A percentile compares a stretch with the other conserved stretches of the same genome.
These are phyloP conservation scores for Maniola jurtina DNA, from an alignment of 1,140 invertebrate genomes.

Conservation along the genomic window DNA sequence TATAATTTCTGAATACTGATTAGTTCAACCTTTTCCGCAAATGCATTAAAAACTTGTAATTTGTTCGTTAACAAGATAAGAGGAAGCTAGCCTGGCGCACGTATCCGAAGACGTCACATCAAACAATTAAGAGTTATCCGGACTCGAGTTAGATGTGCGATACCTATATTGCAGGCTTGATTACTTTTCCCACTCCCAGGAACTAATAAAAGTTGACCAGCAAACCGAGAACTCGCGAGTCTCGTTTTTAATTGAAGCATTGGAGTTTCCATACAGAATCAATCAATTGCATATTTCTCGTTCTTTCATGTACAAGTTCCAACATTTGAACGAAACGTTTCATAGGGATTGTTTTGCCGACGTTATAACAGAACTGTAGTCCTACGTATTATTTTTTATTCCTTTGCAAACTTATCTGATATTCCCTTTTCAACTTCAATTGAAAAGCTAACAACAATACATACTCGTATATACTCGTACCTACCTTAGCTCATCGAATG, in stretches of 20 bases:
- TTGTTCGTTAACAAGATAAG: conserved; percentile 43
- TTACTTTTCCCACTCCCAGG: conserved; percentile 64
- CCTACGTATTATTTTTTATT: conserved; percentile 4
- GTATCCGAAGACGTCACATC: conserved; percentile 50
- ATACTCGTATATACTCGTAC: too few relatives aligned
- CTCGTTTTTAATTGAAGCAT: conserved; percentile 70
- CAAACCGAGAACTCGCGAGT: conserved; percentile 53
- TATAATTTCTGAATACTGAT: conserved; percentile 6
- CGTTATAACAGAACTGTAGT: not conserved
- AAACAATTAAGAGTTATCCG: conserved; percentile 69
- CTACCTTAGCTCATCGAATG: too few relatives aligned
- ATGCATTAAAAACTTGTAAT: conserved; percentile 44
- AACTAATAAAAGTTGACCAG: conserved; percentile 75
- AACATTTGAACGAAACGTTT: conserved; percentile 5
- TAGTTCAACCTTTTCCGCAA: conserved; percentile 17
- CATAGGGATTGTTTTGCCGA: not conserved
- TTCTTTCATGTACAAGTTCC: conserved; percentile 20
- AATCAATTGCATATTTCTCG: conserved; percentile 40
- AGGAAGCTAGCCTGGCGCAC: conserved; percentile 38
- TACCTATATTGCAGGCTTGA: conserved; percentile 60
- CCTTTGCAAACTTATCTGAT: not conserved
- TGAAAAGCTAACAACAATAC: not conserved
- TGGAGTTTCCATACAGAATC: conserved; percentile 48
- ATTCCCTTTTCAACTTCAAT: not conserved
- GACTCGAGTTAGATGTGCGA: conserved; percentile 55